Conservation (phyloP, 2,113 vertebrate genomes). For the Cyprinus carpio region DNA sequence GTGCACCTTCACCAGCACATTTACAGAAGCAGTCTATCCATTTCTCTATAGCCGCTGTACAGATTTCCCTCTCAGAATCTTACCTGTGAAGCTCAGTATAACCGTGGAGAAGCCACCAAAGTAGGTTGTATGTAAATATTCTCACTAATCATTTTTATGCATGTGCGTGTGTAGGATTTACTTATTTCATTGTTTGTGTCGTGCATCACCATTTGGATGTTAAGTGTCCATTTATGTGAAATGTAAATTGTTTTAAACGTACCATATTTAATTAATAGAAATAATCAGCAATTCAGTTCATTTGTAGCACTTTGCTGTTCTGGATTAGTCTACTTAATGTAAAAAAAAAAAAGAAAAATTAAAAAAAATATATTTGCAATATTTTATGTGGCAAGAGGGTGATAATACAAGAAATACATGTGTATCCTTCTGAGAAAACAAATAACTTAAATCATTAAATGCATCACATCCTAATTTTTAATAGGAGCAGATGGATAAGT, state of each 20-base stretch:
- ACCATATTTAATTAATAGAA: not conserved
- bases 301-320: not conserved
- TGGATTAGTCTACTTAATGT: not conserved
- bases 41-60: slow-evolving; percentile 24
- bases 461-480: not conserved
- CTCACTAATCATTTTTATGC: too few species aligned
- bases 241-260: not conserved
- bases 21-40: slow-evolving; percentile 37
- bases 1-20: not conserved
- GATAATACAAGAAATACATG: not conserved
- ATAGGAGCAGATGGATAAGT: slow-evolving; percentile 15
- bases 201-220: not conserved
- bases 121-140: too few species aligned
- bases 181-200: not conserved
- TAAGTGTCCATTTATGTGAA: not conserved
- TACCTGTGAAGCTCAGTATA: slow-evolving; percentile 21
- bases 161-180: not conserved
- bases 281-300: not conserved
- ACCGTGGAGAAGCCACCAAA: not conserved
- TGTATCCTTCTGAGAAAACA: not conserved
- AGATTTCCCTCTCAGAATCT: slow-evolving; percentile 14
- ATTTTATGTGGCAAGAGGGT: not conserved
- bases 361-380: not conserved
- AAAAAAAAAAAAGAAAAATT: too few species aligned
- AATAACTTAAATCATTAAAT: too few species aligned